Conservation (phyloP, 1,140 invertebrate genomes). For the Archivesica marissinica region DNA sequence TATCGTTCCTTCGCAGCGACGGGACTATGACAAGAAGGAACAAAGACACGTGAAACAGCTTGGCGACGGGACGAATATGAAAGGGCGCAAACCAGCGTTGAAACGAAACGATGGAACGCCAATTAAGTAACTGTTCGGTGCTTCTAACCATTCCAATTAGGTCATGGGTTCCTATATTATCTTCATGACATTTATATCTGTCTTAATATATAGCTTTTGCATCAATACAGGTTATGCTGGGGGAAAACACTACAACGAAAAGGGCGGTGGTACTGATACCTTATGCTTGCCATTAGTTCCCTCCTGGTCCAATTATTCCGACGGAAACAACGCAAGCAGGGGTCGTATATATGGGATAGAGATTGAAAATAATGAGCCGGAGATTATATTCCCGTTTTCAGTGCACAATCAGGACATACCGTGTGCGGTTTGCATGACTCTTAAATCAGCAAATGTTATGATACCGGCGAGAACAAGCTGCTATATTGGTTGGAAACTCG, state of each 20-base stretch:
- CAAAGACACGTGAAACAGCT: too few species aligned
- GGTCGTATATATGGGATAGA: neutral
- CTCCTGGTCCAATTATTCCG: neutral
- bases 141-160: too few species aligned
- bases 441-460: slow-evolving; percentile 31
- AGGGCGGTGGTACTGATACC: neutral
- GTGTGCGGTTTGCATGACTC: slow-evolving; percentile 2
- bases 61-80: too few species aligned
- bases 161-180: too few species aligned
- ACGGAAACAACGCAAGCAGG: too few species aligned
- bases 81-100: too few species aligned
- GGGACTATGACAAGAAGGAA: too few species aligned
- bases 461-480: slow-evolving; percentile 61
- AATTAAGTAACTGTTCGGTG: too few species aligned
- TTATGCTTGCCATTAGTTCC: neutral
- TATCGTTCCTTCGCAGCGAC: too few species aligned
- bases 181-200: too few species aligned
- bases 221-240: neutral
- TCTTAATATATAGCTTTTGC: neutral
- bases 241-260: neutral
- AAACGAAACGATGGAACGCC: too few species aligned
- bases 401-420: neutral
- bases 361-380: neutral
- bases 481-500: slow-evolving; percentile 45
- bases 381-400: neutral